Evolutionary conservation across 2,797 vertebrate species (phyloP).

Genomic region (Amphiprion clarkii): DNA sequence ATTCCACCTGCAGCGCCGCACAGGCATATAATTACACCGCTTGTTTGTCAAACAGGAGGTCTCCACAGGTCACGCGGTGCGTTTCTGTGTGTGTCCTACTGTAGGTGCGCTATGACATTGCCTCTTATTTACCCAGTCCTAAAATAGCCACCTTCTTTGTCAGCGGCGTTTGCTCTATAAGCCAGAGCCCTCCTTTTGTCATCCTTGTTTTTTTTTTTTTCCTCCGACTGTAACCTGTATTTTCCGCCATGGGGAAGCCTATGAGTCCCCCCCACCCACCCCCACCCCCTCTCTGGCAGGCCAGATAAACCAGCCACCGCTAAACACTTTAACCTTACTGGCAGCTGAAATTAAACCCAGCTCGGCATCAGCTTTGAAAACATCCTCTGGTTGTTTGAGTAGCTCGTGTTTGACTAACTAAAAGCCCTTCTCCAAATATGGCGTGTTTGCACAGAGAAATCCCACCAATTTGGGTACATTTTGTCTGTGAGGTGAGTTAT

Average conservation of each 20-base stretch:
- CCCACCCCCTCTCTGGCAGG: slow-evolving; percentile 12
- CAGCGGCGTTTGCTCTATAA: slow-evolving; percentile 48
- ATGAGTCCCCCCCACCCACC: slow-evolving; percentile 48
- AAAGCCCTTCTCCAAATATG: slow-evolving; percentile 51
- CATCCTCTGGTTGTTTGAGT: slow-evolving; percentile 19
- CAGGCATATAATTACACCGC: slow-evolving; percentile 67
- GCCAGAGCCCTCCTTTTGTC: slow-evolving; percentile 52
- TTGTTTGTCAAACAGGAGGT: slow-evolving; percentile 74
- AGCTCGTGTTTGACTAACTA: slow-evolving; percentile 48
- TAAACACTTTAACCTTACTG: slow-evolving; percentile 42
- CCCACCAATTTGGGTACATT: slow-evolving; percentile 3
- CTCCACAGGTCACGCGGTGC: slow-evolving; percentile 61
- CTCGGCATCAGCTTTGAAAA: background rate
- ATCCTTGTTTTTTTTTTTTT: slow-evolving; percentile 29
- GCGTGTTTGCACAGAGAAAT: slow-evolving; percentile 46
- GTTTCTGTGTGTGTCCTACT: slow-evolving; percentile 38
- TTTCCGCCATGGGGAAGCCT: slow-evolving; percentile 50
- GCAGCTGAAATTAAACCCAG: slow-evolving; percentile 17
- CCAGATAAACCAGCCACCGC: slow-evolving; percentile 46
- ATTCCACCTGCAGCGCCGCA: slow-evolving; percentile 75
- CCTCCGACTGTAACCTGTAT: slow-evolving; percentile 49
- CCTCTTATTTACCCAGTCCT: slow-evolving; percentile 58
- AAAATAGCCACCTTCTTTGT: slow-evolving; percentile 70
- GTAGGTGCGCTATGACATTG: slow-evolving; percentile 52
- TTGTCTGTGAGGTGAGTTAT: slow-evolving; percentile 15